Evolutionary conservation across 2,113 vertebrate species (phyloP), one percentile per base, ranked within the genome.

Genomic region (Leptobrachium ailaonicum): DNA sequence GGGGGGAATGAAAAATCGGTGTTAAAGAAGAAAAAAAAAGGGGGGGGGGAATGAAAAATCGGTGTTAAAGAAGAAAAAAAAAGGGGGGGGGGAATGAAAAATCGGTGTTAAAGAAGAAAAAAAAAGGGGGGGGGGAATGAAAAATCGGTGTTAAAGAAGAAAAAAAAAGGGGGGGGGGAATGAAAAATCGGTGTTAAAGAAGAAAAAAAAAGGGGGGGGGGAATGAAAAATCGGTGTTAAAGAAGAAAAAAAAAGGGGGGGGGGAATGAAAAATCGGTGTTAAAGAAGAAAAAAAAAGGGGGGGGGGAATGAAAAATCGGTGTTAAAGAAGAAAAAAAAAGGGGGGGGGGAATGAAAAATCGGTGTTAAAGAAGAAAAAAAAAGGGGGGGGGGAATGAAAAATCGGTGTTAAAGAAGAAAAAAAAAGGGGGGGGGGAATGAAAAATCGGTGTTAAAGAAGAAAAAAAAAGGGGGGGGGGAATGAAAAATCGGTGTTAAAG

Each of bases 241-340:
- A 87, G 87, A 86, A 66, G 82, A 86, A 82, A 85, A 86, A 53
- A 53, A 63, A 88, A 87, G 20, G 20, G 20, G 20, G 20, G 20
- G 20, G 20, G 20, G n/a, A 32, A 85, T 64, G 82, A 86, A 82
- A 68, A 72, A 79, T 58, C 45, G 56, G 77, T 79, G 69, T 86
- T 70, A 86, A 63, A 87, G 87, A 86, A 66, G 82, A 86, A 82
- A 85, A 86, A 53, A 53, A 63, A 88, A 87, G 20, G 20, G 20
- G 20, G 20, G 20, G 20, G 20, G 20, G n/a, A 32, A 85, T 64
- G 82, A 86, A 82, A 68, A 72, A 79, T 58, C 45, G 56, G 77
- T 79, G 69, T 86, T 70, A 86, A 63, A 87, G 87, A 86, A 66
- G 82, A 86, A 82, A 85, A 86, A 53, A 53, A 63, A 88, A 87